phyloP scores from a whole-genome alignment of 2,797 vertebrate species.

The Tinamus major region DNA sequence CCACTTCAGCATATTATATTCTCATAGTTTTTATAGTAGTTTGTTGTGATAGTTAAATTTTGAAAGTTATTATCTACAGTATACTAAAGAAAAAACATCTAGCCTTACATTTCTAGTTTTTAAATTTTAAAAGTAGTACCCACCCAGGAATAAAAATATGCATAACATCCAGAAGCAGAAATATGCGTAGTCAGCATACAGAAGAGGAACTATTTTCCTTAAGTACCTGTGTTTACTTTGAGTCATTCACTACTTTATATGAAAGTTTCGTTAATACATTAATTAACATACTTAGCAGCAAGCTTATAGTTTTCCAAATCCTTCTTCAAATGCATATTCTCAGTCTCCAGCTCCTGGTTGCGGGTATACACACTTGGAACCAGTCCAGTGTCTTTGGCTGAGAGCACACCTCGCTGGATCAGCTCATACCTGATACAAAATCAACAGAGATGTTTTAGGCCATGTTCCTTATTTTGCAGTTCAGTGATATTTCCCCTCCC shows the following conservation, averaged over 20 bases:
- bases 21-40: background rate
- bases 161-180: background rate
- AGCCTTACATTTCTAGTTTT: background rate
- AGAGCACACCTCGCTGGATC: slow-evolving; percentile 79
- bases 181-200: background rate
- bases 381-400: slow-evolving; percentile 47
- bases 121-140: background rate
- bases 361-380: slow-evolving; percentile 83
- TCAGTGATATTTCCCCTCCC: background rate
- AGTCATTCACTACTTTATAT: background rate
- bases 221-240: background rate
- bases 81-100: slow-evolving; percentile 11
- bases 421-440: slow-evolving; percentile 82
- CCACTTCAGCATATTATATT: background rate
- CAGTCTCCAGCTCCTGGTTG: slow-evolving; percentile 83
- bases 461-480: background rate
- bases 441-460: background rate
- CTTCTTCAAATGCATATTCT: slow-evolving; percentile 81
- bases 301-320: slow-evolving; percentile 82
- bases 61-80: slow-evolving; percentile 2
- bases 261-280: background rate
- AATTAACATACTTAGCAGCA: slow-evolving; percentile 75
- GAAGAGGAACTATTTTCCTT: background rate
- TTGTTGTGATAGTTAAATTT: background rate
- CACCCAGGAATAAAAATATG: background rate